Evolutionary conservation across 2,113 vertebrate genomes (phyloP).

Genomic region (Ochotona princeps): DNA sequence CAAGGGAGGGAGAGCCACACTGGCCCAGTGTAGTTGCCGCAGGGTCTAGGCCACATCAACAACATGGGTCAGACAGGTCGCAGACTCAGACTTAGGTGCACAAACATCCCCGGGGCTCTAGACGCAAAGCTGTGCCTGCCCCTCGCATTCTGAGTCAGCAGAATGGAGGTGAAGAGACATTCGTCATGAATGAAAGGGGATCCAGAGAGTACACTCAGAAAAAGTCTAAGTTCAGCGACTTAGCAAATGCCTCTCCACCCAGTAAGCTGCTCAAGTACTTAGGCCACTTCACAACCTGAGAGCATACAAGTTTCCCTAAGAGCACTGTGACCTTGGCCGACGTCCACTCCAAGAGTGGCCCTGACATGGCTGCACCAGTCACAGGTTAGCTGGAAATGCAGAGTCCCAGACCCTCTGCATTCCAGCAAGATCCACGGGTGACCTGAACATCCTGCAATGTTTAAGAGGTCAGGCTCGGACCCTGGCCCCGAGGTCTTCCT

Average conservation of each 20-base stretch:
- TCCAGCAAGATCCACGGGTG: background rate
- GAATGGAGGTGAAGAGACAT: background rate
- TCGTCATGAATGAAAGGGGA: background rate
- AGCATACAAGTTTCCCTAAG: too few relatives aligned
- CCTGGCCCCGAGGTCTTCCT: background rate
- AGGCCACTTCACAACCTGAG: background rate
- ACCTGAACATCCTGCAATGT: background rate
- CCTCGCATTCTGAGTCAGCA: background rate
- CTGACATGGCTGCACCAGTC: background rate
- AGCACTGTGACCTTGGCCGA: background rate
- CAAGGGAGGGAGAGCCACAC: background rate
- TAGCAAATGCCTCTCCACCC: background rate
- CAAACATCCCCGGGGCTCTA: background rate
- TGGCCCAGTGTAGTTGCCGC: background rate
- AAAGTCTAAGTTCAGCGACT: background rate
- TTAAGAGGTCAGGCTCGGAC: background rate
- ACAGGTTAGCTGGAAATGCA: background rate
- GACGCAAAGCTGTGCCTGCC: fast-evolving
- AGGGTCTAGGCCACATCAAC: background rate
- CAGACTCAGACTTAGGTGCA: background rate
- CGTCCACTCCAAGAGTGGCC: background rate
- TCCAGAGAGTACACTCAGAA: background rate
- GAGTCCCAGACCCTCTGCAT: background rate
- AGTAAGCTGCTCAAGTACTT: background rate
- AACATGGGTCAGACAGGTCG: background rate